These are phyloP conservation scores for Pteruthius melanotis DNA, from an alignment of 2,113 vertebrate species.

Conservation along the genomic window DNA sequence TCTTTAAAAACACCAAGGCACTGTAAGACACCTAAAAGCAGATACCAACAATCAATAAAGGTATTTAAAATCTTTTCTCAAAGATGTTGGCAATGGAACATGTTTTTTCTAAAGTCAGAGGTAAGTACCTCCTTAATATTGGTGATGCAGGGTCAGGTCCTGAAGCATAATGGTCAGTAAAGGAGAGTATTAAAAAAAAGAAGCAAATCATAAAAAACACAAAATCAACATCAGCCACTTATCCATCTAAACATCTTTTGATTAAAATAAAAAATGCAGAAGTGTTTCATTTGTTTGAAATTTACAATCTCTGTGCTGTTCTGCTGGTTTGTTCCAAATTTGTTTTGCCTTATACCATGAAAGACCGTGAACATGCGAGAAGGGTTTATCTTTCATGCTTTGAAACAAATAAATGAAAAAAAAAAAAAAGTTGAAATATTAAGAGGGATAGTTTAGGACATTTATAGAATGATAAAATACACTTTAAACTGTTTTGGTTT, in stretches of 20 bases:
- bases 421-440: neutral
- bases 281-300: slow-evolving; percentile 1
- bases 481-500: neutral
- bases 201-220: neutral
- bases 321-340: neutral
- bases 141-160: neutral
- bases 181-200: neutral
- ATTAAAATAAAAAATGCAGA: neutral
- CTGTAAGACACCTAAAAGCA: neutral
- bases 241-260: neutral
- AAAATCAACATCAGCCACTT: neutral
- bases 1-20: neutral
- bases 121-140: neutral
- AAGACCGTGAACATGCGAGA: neutral
- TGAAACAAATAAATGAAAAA: neutral
- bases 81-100: neutral
- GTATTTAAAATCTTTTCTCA: neutral
- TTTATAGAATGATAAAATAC: neutral
- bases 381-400: neutral
- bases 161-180: neutral
- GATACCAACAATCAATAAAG: neutral
- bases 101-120: neutral
- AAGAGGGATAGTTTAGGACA: neutral
- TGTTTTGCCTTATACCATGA: neutral
- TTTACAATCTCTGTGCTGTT: neutral